Percentiles rank a stretch among this genome's conserved stretches.
Conservation (phyloP, 2,113 vertebrate genomes). For the Coracopsis vasa region DNA sequence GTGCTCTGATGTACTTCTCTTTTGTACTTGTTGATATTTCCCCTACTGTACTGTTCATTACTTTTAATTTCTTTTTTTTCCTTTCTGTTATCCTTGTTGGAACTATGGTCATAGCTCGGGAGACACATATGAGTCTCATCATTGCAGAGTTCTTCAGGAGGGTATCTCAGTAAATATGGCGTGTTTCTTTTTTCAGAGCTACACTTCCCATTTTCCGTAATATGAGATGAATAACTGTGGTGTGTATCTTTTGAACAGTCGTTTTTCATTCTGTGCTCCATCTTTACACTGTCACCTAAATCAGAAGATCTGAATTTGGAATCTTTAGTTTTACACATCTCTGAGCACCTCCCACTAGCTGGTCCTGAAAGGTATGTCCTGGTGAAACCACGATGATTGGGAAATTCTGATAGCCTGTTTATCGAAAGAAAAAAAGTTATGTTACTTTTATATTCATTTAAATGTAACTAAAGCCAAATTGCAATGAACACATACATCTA, state of each 20-base stretch:
- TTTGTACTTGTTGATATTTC: conserved; percentile 51
- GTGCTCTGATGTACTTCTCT: conserved; percentile 37
- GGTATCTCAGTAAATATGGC: neutral
- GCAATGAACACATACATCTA: neutral
- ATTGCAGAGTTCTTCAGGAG: conserved; percentile 47
- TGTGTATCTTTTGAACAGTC: conserved; percentile 58
- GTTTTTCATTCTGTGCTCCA: conserved; percentile 60
- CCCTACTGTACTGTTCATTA: conserved; percentile 41
- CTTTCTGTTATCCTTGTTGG: conserved; percentile 65
- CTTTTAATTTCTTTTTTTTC: conserved; percentile 67
- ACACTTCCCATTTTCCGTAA: conserved; percentile 47
- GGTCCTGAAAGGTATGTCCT: conserved; percentile 17
- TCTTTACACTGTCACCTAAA: conserved; percentile 48
- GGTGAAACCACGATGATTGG: conserved; percentile 63
- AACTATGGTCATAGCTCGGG: conserved; percentile 36
- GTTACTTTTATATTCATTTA: neutral
- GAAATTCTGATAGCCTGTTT: conserved; percentile 70
- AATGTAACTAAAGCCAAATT: neutral
- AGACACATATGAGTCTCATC: neutral
- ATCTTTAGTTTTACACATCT: conserved; percentile 66
- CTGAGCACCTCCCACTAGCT: conserved; percentile 37
- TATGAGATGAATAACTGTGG: conserved; percentile 49
- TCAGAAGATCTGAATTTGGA: conserved; percentile 56
- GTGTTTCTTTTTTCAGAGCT: conserved; percentile 61
- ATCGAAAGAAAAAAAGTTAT: neutral